Evolutionary conservation across 23 tunicate species (phyloP).

Genomic region (Styela clava): DNA sequence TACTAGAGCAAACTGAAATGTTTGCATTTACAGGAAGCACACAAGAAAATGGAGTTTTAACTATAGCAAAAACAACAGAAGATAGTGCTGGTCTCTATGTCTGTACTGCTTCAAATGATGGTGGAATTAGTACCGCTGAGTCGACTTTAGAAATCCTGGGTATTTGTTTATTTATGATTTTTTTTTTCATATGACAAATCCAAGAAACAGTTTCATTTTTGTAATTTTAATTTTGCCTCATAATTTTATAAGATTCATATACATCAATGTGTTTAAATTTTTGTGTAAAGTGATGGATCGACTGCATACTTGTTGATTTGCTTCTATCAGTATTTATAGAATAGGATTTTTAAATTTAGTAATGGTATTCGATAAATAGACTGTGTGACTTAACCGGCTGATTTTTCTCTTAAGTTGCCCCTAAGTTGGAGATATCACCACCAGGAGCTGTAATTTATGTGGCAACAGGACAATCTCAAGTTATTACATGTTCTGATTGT

Average conservation of each 20-base stretch:
- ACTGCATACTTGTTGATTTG: neutral
- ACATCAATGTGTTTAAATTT: neutral
- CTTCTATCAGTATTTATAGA: too few relatives aligned
- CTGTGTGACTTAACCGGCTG: too few relatives aligned
- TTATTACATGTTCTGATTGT: constrained; percentile 30
- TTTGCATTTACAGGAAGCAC: constrained; percentile 1
- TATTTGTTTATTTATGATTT: neutral
- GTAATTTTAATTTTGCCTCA: too few relatives aligned
- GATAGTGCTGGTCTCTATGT: constrained; percentile 28
- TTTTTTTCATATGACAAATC: too few relatives aligned
- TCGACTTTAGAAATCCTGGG: constrained; percentile 19
- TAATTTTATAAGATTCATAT: too few relatives aligned
- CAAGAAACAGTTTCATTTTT: too few relatives aligned
- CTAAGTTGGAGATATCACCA: constrained; percentile 33
- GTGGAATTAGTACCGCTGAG: constrained; percentile 15
- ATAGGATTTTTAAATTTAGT: too few relatives aligned
- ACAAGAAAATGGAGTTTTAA: constrained; percentile 16
- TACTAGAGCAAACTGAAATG: too few relatives aligned
- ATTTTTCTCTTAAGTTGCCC: constrained; percentile 46
- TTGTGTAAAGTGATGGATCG: neutral
- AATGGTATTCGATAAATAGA: too few relatives aligned
- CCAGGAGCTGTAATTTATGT: constrained; percentile 11
- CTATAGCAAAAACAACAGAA: constrained; percentile 7
- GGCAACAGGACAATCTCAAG: constrained; percentile 38
- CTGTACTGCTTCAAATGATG: constrained; percentile 35